A percentile compares a stretch with the other conserved stretches of the same genome.
Conservation (phyloP, 2,113 vertebrate genomes). For the Lampris megalopsis region DNA sequence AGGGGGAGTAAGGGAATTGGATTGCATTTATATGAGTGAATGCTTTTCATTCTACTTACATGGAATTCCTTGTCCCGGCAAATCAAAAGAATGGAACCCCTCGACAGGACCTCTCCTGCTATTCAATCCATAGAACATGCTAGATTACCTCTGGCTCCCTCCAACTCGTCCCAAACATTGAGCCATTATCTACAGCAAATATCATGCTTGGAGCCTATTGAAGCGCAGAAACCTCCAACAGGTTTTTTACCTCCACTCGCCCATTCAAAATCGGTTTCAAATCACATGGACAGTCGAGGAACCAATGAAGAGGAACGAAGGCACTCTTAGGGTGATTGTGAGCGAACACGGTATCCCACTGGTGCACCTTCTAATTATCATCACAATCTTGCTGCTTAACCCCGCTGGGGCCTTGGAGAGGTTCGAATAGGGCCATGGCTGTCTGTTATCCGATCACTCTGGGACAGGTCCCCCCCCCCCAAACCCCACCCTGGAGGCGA, state of each 20-base stretch:
- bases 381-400: slow-evolving; percentile 41
- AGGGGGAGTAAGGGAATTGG: slow-evolving; percentile 41
- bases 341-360: slow-evolving; percentile 48
- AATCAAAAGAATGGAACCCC: slow-evolving; percentile 57
- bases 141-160: slow-evolving; percentile 41
- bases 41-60: slow-evolving; percentile 54
- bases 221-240: slow-evolving; percentile 56
- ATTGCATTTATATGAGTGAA: slow-evolving; percentile 56
- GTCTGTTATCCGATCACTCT: slow-evolving; percentile 46
- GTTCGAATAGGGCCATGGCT: slow-evolving; percentile 37
- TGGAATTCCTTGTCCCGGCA: slow-evolving; percentile 51
- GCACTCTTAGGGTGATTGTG: slow-evolving; percentile 47
- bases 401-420: slow-evolving; percentile 48
- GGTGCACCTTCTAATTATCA: slow-evolving; percentile 64
- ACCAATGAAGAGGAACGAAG: slow-evolving; percentile 52
- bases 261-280: slow-evolving; percentile 62
- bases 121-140: slow-evolving; percentile 36
- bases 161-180: slow-evolving; percentile 40
- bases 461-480: not conserved
- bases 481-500: slow-evolving; percentile 6
- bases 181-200: slow-evolving; percentile 57
- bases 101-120: slow-evolving; percentile 43
- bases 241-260: slow-evolving; percentile 44
- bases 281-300: slow-evolving; percentile 48
- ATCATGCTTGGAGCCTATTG: slow-evolving; percentile 40